Conservation (phyloP, 2,113 vertebrate genomes). For the Gymnarchus niloticus region DNA sequence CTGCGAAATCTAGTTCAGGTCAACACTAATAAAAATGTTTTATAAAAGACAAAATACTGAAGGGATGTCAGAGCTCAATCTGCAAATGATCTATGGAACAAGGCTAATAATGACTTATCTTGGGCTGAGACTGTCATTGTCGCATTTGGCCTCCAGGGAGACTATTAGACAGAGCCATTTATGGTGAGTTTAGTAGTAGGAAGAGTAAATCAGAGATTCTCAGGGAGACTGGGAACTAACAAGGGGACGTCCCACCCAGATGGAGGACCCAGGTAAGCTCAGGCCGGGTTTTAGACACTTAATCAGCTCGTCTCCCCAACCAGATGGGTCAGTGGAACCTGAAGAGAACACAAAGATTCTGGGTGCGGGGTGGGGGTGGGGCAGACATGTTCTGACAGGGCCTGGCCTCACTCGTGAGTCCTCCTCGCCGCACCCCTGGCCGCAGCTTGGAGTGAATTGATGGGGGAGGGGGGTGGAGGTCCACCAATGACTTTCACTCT, state of each 20-base stretch:
- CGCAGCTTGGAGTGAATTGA: no score
- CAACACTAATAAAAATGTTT: background rate
- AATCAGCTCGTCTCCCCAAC: background rate
- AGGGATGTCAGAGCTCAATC: background rate
- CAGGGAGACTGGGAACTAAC: background rate
- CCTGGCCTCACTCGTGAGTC: background rate
- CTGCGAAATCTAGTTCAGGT: background rate
- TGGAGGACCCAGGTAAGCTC: background rate
- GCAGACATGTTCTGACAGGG: background rate
- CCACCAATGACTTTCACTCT: no score
- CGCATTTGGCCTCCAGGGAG: background rate
- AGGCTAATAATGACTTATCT: background rate
- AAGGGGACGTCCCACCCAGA: no score
- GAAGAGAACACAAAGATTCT: background rate
- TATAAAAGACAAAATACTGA: background rate
- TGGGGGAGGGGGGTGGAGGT: no score
- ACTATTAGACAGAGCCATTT: background rate
- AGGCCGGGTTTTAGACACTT: background rate
- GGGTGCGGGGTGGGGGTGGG: no score
- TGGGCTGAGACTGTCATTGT: background rate
- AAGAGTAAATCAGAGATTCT: background rate
- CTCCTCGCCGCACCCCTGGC: background rate
- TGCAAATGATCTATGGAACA: background rate
- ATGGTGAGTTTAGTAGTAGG: background rate
- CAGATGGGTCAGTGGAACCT: background rate